Evolutionary conservation across 2,797 vertebrate species (phyloP), one percentile per base, ranked within the genome.

Genomic region (Chiloscyllium punctatum): DNA sequence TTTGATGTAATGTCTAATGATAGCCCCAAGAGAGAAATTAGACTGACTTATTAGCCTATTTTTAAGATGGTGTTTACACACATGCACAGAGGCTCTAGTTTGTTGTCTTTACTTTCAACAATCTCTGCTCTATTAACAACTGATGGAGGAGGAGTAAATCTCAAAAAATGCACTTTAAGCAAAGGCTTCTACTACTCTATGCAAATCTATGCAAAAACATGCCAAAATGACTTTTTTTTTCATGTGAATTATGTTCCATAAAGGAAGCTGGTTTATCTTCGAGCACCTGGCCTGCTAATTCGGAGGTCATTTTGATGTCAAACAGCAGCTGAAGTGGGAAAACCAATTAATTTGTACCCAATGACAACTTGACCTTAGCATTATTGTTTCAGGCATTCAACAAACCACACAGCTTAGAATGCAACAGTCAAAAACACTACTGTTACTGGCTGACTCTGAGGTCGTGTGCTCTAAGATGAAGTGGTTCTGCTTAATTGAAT

Each of bases 401-500:
- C 88, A 21, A 91, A 91, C 57, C 66, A 57, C 16, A 9, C 8
- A 33, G 21, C 57, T 91, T 51, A 2, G 88, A 62, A 33, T 16
- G 18, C 57, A 2, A 18, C 30, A 8, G 88, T 4, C 57, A n/a
- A 66, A 21, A 77, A 69, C 16, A 21, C 33, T 57, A 37, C 66
- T 16, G 30, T 88, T 88, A 84, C 42, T 48, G 23, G 42, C 82
- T 84, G 86, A 57, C 86, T 42, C 16, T 0, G 51, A 57, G 86
- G 86, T 53, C 86, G 15, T 48, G 88, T 18, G 88, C 57, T 91
- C 57, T 8, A 91, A 53, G 57, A 62, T 66, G 30, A 91, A 91
- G 88, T 57, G 66, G 57, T 91, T 84, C 82, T 91, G 88, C 88
- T 62, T 66, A 91, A 91, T 62, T 91, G 88, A 66, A 91, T 91